phyloP scores from a whole-genome alignment of 2,888 invertebrate genomes.

The Muscina levida region DNA sequence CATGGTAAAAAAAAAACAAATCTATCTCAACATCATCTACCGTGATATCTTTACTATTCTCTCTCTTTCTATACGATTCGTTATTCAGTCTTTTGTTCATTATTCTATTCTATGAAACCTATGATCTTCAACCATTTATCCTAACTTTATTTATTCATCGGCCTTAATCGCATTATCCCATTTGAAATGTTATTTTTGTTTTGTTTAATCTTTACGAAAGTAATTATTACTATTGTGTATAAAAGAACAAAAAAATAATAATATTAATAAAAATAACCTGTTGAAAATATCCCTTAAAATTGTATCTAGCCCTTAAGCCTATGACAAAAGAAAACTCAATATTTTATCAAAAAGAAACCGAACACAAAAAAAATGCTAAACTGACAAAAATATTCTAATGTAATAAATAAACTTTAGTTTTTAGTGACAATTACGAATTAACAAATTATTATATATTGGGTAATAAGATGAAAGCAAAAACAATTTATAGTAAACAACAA shows the following conservation, averaged over 20 bases:
- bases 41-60: too few species aligned
- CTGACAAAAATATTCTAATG: conserved; percentile 24
- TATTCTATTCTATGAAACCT: too few species aligned
- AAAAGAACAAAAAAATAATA: conserved; percentile 19
- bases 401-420: conserved; percentile 57
- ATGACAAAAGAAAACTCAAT: conserved; percentile 40
- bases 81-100: too few species aligned
- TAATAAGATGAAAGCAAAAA: conserved; percentile 40
- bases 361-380: conserved; percentile 12
- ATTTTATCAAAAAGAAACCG: conserved; percentile 23
- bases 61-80: too few species aligned
- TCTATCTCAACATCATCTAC: too few species aligned
- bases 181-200: too few species aligned
- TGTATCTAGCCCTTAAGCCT: conserved; percentile 4
- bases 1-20: too few species aligned
- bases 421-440: conserved; percentile 50
- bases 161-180: too few species aligned
- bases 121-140: too few species aligned
- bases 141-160: too few species aligned
- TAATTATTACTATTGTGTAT: conserved; percentile 14
- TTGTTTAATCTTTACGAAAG: background rate
- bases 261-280: conserved; percentile 26
- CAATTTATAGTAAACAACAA: conserved; percentile 37
- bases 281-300: conserved; percentile 19
- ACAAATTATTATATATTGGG: conserved; percentile 45